phyloP scores from a whole-genome alignment of 2,113 vertebrate species.

The Phaethornis superciliosus region DNA sequence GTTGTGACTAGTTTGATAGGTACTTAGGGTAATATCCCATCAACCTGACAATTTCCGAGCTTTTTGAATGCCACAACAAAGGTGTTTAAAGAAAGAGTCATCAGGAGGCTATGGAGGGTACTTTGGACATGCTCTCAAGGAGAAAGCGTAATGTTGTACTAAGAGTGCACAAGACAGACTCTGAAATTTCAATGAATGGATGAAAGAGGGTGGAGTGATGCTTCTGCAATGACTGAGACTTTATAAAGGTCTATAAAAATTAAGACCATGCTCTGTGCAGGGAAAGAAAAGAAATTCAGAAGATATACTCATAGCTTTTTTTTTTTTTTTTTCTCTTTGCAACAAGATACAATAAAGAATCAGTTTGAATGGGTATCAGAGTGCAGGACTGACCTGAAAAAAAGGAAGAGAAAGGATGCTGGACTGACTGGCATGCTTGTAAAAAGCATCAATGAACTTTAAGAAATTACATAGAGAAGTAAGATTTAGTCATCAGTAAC shows the following conservation, averaged over 20 bases:
- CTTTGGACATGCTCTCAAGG: not conserved
- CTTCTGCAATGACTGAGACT: not conserved
- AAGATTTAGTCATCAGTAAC: not conserved
- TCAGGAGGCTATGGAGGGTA: not conserved
- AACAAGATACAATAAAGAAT: not conserved
- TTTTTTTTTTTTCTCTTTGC: not conserved
- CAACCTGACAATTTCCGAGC: not conserved
- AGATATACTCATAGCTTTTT: not conserved
- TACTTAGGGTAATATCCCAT: not conserved
- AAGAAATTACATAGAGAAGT: not conserved
- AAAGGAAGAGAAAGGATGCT: not conserved
- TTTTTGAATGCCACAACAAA: not conserved
- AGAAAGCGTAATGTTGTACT: not conserved
- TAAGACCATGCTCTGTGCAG: not conserved
- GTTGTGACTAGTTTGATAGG: not conserved
- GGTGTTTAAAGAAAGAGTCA: not conserved
- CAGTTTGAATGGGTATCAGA: not conserved
- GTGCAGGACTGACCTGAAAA: not conserved
- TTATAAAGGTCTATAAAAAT: not conserved
- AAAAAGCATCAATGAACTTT: not conserved
- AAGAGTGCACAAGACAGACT: not conserved
- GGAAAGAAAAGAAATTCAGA: not conserved
- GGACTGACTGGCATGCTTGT: not conserved
- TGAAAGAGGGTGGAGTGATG: not conserved
- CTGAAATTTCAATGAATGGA: not conserved